Conservation (phyloP, 2,113 vertebrate genomes). For the Ellobius talpinus region DNA sequence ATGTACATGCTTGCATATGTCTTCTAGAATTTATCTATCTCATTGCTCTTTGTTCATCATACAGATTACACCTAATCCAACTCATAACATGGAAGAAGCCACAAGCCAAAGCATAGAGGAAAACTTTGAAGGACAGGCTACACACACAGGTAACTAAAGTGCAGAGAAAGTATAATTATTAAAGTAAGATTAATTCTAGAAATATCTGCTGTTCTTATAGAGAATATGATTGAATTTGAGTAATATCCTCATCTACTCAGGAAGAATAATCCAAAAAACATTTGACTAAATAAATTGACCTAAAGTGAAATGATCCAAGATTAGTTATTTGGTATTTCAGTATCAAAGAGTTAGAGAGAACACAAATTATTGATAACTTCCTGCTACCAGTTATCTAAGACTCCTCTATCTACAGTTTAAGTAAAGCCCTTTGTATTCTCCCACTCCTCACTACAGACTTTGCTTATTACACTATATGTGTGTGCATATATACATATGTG, state of each 20-base stretch:
- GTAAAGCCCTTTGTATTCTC: neutral
- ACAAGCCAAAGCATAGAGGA: constrained; percentile 87
- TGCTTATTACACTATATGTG: neutral
- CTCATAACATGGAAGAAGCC: constrained; percentile 86
- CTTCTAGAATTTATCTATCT: neutral
- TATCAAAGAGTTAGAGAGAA: neutral
- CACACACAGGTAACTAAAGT: constrained; percentile 93
- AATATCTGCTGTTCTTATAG: neutral
- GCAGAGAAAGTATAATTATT: constrained; percentile 12
- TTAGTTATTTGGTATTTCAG: constrained; percentile 7
- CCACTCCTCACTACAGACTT: neutral
- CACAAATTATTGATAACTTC: neutral
- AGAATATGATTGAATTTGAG: neutral
- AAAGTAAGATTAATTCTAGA: constrained; percentile 36
- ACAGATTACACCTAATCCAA: constrained; percentile 68
- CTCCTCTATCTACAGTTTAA: neutral
- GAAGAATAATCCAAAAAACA: constrained; percentile 49
- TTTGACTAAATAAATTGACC: constrained; percentile 31
- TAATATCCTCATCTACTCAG: neutral
- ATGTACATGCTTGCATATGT: neutral
- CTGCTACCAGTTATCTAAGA: neutral
- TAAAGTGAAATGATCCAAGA: constrained; percentile 33
- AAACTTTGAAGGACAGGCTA: constrained; percentile 86
- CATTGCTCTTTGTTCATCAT: constrained; percentile 64
- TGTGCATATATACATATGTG: neutral